Base-by-base conservation (phyloP, 2,888 invertebrate species). In the Drosophila putrida region DNA sequence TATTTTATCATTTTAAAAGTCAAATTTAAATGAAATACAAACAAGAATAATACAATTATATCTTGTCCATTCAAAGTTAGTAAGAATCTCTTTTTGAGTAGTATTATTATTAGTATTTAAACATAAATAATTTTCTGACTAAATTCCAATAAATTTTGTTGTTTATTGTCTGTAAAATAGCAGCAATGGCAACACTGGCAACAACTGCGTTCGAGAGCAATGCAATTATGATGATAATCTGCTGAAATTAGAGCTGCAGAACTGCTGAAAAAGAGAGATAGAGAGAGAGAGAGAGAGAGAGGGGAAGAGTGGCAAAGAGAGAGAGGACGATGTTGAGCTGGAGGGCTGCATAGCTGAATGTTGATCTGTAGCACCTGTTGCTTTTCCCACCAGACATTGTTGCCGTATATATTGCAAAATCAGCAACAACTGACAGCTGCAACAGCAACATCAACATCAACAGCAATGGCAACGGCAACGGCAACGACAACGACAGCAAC, bases 321-420 rank as follows among this genome's bases (percentile, higher is more conserved):
- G 9, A 3, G 31, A 31, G 39, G 8, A 15, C 20, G 27, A 28
- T 27, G 27, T 27, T 35, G 27, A 57, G 57, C 44, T 36, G 36
- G 44, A 46, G 57, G 46, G 63, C 27, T 36, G 44, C 35, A 36
- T 43, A 33, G 47, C 58, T 65, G 65, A 25, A 55, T 46, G 47
- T 47, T 58, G 51, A 55, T 55, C 39, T 58, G 41, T 50, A 84
- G 86, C 91, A 90, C 90, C 90, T 90, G 91, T 90, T 91, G 79
- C 71, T 78, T 83, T 90, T 91, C 89, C 91, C 71, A 68, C 64
- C 47, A 57, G 15, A 64, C 76, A 78, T 71, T 78, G 74, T 79
- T 73, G 77, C 61, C 41, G 64, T 35, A 49, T 20, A 49, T 64
- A 59, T 53, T 51, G 69, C 61, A 54, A 75, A 76, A 57, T 60